Base-by-base conservation (phyloP, 2,113 vertebrate genomes). In the Cacatua alba region DNA sequence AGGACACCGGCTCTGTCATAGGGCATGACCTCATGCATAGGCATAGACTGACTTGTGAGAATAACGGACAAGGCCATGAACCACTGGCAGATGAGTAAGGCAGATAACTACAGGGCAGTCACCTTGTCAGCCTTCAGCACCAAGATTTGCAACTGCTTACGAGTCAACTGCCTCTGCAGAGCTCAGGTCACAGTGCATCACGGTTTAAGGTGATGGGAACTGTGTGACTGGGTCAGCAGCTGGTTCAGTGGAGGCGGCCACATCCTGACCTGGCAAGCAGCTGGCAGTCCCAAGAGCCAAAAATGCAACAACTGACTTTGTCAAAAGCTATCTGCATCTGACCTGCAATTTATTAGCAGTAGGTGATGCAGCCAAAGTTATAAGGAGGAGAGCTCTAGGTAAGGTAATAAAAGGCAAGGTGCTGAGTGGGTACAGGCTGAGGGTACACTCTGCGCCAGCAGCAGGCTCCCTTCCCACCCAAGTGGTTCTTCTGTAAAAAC, bases 211-310 rank as follows among this genome's bases (percentile, higher is more conserved):
- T 3, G 26, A 65, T 1, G 1, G 46, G 19, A 69, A 2, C 67
- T 5, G 17, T 15, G 46, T 15, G 46, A 19, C n/a, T 8, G 49
- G 31, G 41, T 59, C 55, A 60, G 48, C 52, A 68, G 52, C 68
- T 67, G 41, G 46, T 13, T 69, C 9, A 1, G n/a, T 8, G 46
- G 20, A 55, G 51, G n/a, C 1, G 3, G 68, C 57, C 39, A 39
- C 0, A 1, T 64, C 49, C 68, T 53, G 43, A 70, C 24, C 14
- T 0, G 0, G 5, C 70, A 80, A 26, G 39, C 83, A 82, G 79
- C 67, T 43, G 39, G 13, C 55, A 65, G 41, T 1, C 46, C 31
- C 60, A 25, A 17, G 8, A 43, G 0, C 39, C 35, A 43, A 85
- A 95, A 93, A 52, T 15, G 21, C 63, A 80, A 67, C 59, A 41